These are phyloP conservation scores for Hormaphis cornu DNA, from an alignment of 1,140 invertebrate genomes.

Conservation along the genomic window DNA sequence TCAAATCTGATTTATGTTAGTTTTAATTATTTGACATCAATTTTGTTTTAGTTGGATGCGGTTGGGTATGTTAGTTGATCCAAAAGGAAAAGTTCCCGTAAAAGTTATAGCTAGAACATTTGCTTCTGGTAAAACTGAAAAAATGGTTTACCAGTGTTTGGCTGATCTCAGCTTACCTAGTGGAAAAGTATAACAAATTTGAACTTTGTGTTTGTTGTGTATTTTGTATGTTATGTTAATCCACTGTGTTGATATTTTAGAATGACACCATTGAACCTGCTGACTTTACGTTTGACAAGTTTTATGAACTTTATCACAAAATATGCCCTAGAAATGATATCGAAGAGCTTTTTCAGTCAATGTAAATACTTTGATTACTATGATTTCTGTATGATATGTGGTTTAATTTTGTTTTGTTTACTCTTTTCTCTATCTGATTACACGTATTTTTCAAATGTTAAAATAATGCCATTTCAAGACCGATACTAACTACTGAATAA, in stretches of 20 bases:
- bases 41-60: constrained; percentile 85
- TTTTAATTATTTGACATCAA: constrained; percentile 7
- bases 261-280: constrained; percentile 90
- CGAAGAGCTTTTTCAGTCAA: constrained; percentile 91
- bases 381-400: too few relatives aligned
- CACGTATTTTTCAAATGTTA: too few relatives aligned
- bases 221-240: background rate
- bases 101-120: constrained; percentile 95
- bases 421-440: too few relatives aligned
- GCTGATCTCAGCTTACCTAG: constrained; percentile 86
- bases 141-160: constrained; percentile 93
- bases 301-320: constrained; percentile 96
- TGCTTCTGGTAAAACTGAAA: constrained; percentile 96
- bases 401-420: too few relatives aligned
- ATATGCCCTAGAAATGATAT: constrained; percentile 99
- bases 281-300: constrained; percentile 97
- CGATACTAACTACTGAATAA: too few relatives aligned
- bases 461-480: too few relatives aligned
- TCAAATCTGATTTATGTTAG: background rate
- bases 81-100: constrained; percentile 91
- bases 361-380: constrained; percentile 68
- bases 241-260: constrained; percentile 42
- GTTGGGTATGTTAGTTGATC: constrained; percentile 82
- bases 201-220: too few relatives aligned
- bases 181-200: constrained; percentile 64